Percentiles rank a stretch among this genome's conserved stretches.
Conservation (phyloP, 2,113 vertebrate species). For the Pelecanoides urinatrix region DNA sequence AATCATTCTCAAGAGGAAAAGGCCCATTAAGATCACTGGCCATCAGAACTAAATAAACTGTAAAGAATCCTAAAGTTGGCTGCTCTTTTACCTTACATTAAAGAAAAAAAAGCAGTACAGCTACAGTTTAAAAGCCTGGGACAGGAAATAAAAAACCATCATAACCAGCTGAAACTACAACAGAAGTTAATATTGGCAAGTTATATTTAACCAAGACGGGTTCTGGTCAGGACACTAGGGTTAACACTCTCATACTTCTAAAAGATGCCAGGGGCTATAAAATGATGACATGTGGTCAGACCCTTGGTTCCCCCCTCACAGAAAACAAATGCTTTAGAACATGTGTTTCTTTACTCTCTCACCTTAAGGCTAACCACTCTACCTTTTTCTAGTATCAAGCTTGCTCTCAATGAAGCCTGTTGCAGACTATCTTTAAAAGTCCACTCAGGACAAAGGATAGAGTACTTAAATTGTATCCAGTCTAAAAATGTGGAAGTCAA, state of each 20-base stretch:
- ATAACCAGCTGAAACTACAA: conserved; percentile 8
- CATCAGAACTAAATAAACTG: neutral
- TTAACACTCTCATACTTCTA: neutral
- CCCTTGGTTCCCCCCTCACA: neutral
- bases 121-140: neutral
- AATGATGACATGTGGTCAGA: neutral
- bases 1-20: neutral
- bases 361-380: neutral
- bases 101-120: neutral
- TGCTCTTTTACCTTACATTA: neutral
- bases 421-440: neutral
- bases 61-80: neutral
- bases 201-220: neutral
- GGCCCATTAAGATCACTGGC: neutral
- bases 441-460: neutral
- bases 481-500: neutral
- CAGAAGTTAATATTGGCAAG: neutral
- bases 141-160: neutral
- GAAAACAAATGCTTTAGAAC: neutral
- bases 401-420: neutral
- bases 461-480: neutral
- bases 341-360: neutral
- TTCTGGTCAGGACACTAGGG: neutral
- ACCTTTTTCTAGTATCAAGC: neutral
- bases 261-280: neutral